These are phyloP conservation scores for Odontomyia ornata DNA, from an alignment of 2,888 invertebrate species.

Conservation along the genomic window DNA sequence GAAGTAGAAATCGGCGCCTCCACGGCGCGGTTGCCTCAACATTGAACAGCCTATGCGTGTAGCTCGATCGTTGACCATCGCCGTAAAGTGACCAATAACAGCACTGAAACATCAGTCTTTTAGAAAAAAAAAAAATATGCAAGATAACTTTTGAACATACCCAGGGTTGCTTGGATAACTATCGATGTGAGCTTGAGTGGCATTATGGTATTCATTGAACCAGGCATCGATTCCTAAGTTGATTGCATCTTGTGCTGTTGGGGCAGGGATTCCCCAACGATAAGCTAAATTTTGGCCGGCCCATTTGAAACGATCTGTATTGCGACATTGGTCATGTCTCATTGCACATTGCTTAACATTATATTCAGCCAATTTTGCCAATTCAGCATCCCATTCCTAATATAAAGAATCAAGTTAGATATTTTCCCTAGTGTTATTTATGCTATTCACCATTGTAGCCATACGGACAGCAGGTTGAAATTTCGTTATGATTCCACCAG, in stretches of 20 bases:
- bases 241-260: neutral
- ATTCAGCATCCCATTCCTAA: slow-evolving; percentile 43
- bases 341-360: slow-evolving; percentile 39
- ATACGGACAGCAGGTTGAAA: neutral
- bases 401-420: neutral
- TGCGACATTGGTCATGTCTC: slow-evolving; percentile 43
- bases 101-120: neutral
- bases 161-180: neutral
- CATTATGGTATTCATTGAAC: slow-evolving; percentile 24
- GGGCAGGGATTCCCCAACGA: neutral
- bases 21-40: neutral
- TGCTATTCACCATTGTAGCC: slow-evolving; percentile 12
- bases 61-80: slow-evolving; percentile 19
- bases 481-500: neutral
- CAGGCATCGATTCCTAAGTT: slow-evolving; percentile 8
- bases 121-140: neutral
- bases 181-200: neutral
- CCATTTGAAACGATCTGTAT: slow-evolving; percentile 37
- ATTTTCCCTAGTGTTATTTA: neutral
- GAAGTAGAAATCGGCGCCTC: slow-evolving; percentile 1
- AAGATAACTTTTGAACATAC: neutral
- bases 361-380: slow-evolving; percentile 25
- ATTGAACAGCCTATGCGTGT: slow-evolving; percentile 2
- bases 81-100: slow-evolving; percentile 30
- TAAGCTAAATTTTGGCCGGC: slow-evolving; percentile 45